These are phyloP conservation scores for human DNA, from an alignment of 2,113 vertebrate genomes.

Conservation along the genomic window DNA sequence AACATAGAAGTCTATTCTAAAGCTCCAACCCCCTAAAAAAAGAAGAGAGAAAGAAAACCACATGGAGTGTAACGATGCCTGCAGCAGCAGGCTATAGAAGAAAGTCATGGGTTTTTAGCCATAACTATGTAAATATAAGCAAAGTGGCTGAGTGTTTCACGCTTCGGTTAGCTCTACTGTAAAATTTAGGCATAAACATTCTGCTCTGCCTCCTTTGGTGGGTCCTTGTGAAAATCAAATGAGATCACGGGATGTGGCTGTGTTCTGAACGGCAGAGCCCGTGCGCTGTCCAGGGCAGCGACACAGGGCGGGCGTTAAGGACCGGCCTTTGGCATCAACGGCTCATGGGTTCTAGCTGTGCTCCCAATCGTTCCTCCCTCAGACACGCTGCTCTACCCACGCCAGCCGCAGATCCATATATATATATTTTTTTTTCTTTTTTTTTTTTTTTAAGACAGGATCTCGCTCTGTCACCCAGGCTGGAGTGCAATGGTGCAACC, in stretches of 20 bases:
- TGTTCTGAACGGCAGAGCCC: neutral
- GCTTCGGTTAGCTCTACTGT: neutral
- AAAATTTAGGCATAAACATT: neutral
- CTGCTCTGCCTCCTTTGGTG: neutral
- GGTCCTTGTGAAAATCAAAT: neutral
- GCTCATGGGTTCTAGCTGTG: neutral
- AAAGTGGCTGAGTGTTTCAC: neutral
- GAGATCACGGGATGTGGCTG: rapidly evolving
- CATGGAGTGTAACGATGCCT: neutral
- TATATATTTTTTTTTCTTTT: no score
- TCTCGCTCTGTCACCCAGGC: no score
- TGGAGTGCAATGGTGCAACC: no score
- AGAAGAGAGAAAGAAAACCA: neutral
- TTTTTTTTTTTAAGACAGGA: no score
- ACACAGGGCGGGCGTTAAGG: rapidly evolving
- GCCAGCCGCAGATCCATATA: neutral
- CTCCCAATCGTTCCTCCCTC: rapidly evolving
- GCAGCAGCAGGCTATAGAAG: neutral
- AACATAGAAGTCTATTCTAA: neutral
- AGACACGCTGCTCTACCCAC: neutral
- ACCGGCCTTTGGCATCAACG: neutral
- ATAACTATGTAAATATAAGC: neutral
- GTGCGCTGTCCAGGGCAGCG: neutral
- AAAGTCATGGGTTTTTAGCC: neutral
- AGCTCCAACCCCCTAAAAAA: neutral